Conservation (phyloP, 1,140 invertebrate species). For the Atopsyche davidsoni region DNA sequence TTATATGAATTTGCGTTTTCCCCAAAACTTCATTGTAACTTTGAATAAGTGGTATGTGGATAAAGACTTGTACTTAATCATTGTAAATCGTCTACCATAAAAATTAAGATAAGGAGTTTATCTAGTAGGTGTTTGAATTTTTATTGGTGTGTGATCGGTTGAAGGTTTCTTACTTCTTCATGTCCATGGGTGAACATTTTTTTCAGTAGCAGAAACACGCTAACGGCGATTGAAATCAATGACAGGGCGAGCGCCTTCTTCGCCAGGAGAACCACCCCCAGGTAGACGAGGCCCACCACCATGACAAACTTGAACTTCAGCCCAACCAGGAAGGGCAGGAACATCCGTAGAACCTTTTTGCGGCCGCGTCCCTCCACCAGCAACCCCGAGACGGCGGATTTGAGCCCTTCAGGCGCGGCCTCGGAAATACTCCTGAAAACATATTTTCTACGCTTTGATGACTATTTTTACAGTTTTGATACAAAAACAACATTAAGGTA, state of each 20-base stretch:
- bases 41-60: too few relatives aligned
- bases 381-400: constrained; percentile 49
- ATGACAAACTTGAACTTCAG: constrained; percentile 56
- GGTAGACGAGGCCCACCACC: constrained; percentile 51
- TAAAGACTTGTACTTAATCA: too few relatives aligned
- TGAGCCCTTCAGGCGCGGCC: constrained; percentile 47
- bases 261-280: constrained; percentile 55
- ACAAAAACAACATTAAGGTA: too few relatives aligned
- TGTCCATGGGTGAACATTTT: constrained; percentile 38
- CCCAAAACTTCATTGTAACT: too few relatives aligned
- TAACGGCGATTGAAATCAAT: constrained; percentile 56
- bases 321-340: constrained; percentile 53
- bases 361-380: constrained; percentile 58
- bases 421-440: constrained; percentile 41
- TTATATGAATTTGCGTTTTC: too few relatives aligned
- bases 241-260: constrained; percentile 61
- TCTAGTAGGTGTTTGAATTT: too few relatives aligned
- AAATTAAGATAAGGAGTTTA: too few relatives aligned
- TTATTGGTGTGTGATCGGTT: too few relatives aligned
- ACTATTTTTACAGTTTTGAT: too few relatives aligned
- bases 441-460: too few relatives aligned
- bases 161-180: constrained; percentile 6
- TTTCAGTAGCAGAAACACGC: constrained; percentile 52
- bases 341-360: constrained; percentile 53
- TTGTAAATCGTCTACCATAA: too few relatives aligned